Conservation (phyloP, 2,113 vertebrate species). For the Myotis yumanensis region DNA sequence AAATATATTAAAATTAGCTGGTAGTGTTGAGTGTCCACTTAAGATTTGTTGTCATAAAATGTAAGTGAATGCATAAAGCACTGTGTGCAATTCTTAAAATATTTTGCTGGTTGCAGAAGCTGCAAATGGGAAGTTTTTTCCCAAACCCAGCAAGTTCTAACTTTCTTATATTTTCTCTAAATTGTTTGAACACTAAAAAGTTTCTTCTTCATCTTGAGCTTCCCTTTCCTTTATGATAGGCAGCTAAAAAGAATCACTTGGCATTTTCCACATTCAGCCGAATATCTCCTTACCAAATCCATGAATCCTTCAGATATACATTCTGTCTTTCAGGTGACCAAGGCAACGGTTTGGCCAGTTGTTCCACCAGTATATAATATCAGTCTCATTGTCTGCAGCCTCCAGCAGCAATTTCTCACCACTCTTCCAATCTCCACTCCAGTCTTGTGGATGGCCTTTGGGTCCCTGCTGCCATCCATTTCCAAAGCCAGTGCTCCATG, state of each 20-base stretch:
- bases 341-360: neutral
- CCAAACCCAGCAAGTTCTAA: neutral
- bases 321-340: neutral
- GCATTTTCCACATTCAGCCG: neutral
- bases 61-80: conserved; percentile 29
- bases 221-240: neutral
- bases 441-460: neutral
- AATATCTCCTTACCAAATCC: neutral
- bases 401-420: neutral
- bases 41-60: neutral
- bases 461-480: neutral
- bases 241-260: neutral
- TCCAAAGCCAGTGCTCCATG: neutral
- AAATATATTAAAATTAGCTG: neutral
- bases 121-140: neutral
- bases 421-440: neutral
- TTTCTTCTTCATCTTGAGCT: neutral
- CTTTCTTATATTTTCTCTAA: neutral
- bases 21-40: neutral
- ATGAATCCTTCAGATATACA: neutral
- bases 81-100: neutral
- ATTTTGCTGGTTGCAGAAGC: neutral
- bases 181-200: neutral
- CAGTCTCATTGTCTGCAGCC: neutral
- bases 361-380: neutral